phyloP scores from a whole-genome alignment of 2,888 invertebrate species.

The Germaria angustata region DNA sequence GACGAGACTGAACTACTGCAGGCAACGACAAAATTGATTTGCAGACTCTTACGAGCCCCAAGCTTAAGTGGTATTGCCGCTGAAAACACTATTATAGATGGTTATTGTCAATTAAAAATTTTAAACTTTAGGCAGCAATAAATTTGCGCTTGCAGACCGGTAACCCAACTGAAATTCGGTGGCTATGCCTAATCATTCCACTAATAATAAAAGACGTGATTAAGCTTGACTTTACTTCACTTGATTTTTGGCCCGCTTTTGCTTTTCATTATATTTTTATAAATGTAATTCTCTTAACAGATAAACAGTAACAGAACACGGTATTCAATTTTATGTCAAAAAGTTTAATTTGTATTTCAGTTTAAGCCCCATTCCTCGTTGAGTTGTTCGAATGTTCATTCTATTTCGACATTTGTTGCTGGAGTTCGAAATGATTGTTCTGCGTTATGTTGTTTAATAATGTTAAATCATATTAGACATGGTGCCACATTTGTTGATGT shows the following conservation, averaged over 20 bases:
- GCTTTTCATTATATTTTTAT: not conserved
- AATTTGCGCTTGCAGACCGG: too few species aligned
- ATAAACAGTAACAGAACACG: constrained; percentile 47
- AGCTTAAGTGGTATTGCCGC: too few species aligned
- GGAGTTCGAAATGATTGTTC: constrained; percentile 10
- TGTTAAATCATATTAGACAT: constrained; percentile 63
- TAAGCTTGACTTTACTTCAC: not conserved
- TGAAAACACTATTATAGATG: too few species aligned
- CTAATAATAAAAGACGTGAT: too few species aligned
- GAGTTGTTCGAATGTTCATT: not conserved
- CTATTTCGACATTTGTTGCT: not conserved
- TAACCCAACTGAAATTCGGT: too few species aligned
- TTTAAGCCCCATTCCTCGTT: constrained; percentile 9
- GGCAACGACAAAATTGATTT: too few species aligned
- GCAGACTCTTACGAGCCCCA: too few species aligned
- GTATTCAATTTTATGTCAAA: constrained; percentile 63
- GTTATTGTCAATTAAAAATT: too few species aligned
- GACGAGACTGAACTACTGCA: too few species aligned
- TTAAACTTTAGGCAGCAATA: too few species aligned
- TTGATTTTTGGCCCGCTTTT: not conserved
- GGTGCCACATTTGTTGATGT: constrained; percentile 63
- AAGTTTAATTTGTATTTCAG: constrained; percentile 59
- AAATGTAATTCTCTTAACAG: not conserved
- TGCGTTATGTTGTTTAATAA: constrained; percentile 52
- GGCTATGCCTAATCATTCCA: too few species aligned